Percentiles rank a stretch among this genome's conserved stretches.
Conservation (phyloP, 1,140 invertebrate genomes). For the Pissodes strobi region DNA sequence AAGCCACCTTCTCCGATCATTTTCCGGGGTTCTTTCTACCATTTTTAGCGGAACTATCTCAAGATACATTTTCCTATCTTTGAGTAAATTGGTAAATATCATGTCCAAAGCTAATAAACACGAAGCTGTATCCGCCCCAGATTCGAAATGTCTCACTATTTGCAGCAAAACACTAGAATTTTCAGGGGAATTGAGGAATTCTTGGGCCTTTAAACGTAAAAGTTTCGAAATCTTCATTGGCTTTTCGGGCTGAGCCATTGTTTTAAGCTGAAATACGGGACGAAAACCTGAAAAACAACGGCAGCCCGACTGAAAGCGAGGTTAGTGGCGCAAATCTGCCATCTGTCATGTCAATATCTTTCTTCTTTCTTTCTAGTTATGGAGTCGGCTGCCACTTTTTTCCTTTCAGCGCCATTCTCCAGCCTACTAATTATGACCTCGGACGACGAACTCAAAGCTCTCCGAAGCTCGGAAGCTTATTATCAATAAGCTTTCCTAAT, state of each 20-base stretch:
- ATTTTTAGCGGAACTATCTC: conserved; percentile 62
- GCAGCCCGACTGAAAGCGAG: not conserved
- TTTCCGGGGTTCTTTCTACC: conserved; percentile 61
- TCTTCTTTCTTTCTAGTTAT: too few species aligned
- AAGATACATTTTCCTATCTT: conserved; percentile 64
- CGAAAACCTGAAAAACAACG: not conserved
- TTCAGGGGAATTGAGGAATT: conserved; percentile 67
- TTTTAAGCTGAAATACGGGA: not conserved
- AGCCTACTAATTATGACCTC: too few species aligned
- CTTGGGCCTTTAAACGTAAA: conserved; percentile 66
- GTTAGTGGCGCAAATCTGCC: not conserved
- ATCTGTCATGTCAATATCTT: conserved; percentile 3
- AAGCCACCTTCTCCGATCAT: conserved; percentile 65
- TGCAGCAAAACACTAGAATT: conserved; percentile 66
- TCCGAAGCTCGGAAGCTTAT: too few species aligned
- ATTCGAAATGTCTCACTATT: conserved; percentile 68
- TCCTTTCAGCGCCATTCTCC: too few species aligned
- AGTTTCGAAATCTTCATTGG: conserved; percentile 58
- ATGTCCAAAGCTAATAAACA: conserved; percentile 68
- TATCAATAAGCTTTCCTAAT: too few species aligned
- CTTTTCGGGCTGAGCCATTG: conserved; percentile 46
- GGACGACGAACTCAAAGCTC: too few species aligned
- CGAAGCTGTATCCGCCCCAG: conserved; percentile 58
- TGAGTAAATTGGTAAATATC: conserved; percentile 69
- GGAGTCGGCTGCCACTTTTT: too few species aligned